phyloP scores from a whole-genome alignment of 2,888 invertebrate genomes.

The Catocala fraxini region DNA sequence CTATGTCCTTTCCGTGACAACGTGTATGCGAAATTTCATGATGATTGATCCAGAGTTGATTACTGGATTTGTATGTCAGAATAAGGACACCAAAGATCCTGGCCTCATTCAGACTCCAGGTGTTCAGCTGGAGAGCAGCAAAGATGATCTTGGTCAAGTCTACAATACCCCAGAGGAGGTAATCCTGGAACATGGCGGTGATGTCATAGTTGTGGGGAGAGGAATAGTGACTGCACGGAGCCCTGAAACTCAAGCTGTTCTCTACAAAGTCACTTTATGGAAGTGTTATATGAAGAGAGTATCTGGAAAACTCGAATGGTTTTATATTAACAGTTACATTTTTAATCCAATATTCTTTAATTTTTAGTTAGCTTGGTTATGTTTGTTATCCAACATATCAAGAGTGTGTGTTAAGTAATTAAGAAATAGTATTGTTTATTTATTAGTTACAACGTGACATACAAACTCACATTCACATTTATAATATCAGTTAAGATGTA shows the following conservation, averaged over 20 bases:
- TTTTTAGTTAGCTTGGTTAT: too few relatives aligned
- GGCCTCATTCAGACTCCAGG: slow-evolving; percentile 97
- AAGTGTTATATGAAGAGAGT: slow-evolving; percentile 77
- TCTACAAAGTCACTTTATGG: slow-evolving; percentile 93
- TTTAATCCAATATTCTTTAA: too few relatives aligned
- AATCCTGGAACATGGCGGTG: slow-evolving; percentile 93
- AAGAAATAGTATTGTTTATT: too few relatives aligned
- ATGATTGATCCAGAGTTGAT: slow-evolving; percentile 89
- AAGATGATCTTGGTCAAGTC: slow-evolving; percentile 94
- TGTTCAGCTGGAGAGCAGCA: slow-evolving; percentile 91
- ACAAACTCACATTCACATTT: too few relatives aligned
- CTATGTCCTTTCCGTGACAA: too few relatives aligned
- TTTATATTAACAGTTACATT: background rate
- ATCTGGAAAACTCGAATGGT: slow-evolving; percentile 63
- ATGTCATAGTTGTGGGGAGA: slow-evolving; percentile 97
- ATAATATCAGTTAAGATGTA: too few relatives aligned
- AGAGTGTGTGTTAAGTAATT: too few relatives aligned
- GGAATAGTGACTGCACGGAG: slow-evolving; percentile 92
- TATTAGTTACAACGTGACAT: too few relatives aligned
- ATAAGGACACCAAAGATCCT: slow-evolving; percentile 90
- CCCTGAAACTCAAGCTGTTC: slow-evolving; percentile 89
- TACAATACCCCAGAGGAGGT: slow-evolving; percentile 95
- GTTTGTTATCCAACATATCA: too few relatives aligned
- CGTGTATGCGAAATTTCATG: too few relatives aligned
- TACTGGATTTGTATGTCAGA: slow-evolving; percentile 96